Percentiles rank a stretch among this genome's conserved stretches.
Conservation (phyloP, 2,888 invertebrate species). For the Sarcophaga carnaria region DNA sequence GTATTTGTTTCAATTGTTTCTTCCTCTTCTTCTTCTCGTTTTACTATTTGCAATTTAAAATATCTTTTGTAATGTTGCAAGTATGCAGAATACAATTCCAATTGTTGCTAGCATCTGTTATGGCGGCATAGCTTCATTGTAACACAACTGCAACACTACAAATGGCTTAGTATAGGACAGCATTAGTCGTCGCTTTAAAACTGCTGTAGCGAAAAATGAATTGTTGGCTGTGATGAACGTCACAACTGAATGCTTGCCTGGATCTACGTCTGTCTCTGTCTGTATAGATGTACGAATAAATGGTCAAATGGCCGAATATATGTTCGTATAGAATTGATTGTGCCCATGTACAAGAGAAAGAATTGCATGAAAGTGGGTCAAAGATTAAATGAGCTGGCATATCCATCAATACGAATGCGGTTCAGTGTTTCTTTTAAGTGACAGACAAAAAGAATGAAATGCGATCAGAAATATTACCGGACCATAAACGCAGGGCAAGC, state of each 20-base stretch:
- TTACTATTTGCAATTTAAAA: too few species aligned
- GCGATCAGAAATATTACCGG: too few species aligned
- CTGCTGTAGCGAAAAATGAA: slow-evolving; percentile 38
- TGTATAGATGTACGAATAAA: too few species aligned
- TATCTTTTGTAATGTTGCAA: too few species aligned
- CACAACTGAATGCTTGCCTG: neutral
- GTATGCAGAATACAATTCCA: too few species aligned
- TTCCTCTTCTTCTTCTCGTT: too few species aligned
- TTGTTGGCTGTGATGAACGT: slow-evolving; percentile 9
- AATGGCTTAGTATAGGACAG: neutral
- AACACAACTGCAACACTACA: neutral
- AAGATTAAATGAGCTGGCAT: slow-evolving; percentile 33
- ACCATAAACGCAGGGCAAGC: too few species aligned
- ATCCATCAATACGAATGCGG: slow-evolving; percentile 4
- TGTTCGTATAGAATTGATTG: slow-evolving; percentile 26
- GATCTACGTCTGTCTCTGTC: neutral
- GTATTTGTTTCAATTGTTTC: too few species aligned
- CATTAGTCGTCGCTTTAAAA: slow-evolving; percentile 3
- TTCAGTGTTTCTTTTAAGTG: neutral
- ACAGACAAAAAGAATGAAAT: too few species aligned
- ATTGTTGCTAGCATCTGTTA: too few species aligned
- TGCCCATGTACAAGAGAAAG: slow-evolving; percentile 10
- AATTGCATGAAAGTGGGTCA: slow-evolving; percentile 34
- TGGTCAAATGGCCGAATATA: neutral
- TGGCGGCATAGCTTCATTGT: too few species aligned